These are phyloP conservation scores for Dascyllus trimaculatus DNA, from an alignment of 2,113 vertebrate species.

Conservation along the genomic window DNA sequence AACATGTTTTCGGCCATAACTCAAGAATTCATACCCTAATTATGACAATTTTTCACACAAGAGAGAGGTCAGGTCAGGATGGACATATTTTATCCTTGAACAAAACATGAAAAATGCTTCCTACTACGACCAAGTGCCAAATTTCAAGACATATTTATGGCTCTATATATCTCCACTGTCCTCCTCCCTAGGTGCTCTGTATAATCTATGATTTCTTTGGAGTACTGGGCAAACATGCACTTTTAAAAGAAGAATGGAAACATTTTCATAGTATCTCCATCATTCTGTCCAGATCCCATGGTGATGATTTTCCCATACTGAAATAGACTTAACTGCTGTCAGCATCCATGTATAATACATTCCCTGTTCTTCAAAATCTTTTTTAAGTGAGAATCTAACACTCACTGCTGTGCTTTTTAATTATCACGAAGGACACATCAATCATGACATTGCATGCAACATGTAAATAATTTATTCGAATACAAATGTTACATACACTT, in stretches of 20 bases:
- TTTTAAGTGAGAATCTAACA: background rate
- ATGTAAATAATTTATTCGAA: slow-evolving; percentile 85
- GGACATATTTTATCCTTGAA: slow-evolving; percentile 4
- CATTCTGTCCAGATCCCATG: slow-evolving; percentile 35
- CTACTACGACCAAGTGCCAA: slow-evolving; percentile 15
- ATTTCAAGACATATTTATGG: slow-evolving; percentile 27
- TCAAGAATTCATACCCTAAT: too few species aligned
- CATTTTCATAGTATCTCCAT: slow-evolving; percentile 54
- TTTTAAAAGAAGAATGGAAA: slow-evolving; percentile 55
- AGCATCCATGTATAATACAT: background rate
- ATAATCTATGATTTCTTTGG: slow-evolving; percentile 36
- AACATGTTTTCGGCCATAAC: too few species aligned
- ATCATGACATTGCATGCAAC: slow-evolving; percentile 41
- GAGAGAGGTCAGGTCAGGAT: background rate
- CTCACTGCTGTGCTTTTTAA: background rate
- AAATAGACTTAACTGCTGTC: slow-evolving; percentile 48
- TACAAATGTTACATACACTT: slow-evolving; percentile 70
- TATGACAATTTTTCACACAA: too few species aligned
- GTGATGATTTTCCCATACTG: slow-evolving; percentile 51
- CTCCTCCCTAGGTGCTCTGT: slow-evolving; percentile 26
- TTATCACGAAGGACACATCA: slow-evolving; percentile 26
- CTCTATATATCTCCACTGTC: slow-evolving; percentile 43
- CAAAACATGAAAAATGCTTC: slow-evolving; percentile 20
- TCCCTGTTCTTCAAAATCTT: background rate
- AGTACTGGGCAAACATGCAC: slow-evolving; percentile 13